These are phyloP conservation scores for Hydropsyche betteni DNA, from an alignment of 2,888 invertebrate genomes.

Conservation along the genomic window DNA sequence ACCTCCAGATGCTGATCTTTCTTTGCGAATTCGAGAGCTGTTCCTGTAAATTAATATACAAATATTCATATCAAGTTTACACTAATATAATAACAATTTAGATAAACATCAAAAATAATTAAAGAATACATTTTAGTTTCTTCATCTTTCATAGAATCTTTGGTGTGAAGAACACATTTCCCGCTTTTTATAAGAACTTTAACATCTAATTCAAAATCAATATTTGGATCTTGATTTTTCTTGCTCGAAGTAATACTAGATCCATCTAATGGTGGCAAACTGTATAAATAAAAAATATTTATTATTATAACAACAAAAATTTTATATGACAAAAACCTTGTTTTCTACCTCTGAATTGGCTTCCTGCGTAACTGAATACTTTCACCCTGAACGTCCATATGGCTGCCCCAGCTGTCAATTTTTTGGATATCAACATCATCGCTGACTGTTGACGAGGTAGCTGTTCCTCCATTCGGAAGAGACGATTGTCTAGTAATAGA, in stretches of 20 bases:
- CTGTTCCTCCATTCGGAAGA: constrained; percentile 76
- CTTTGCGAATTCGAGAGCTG: constrained; percentile 75
- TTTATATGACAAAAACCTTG: neutral
- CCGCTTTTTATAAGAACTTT: constrained; percentile 97
- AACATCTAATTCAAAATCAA: constrained; percentile 95
- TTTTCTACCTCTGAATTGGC: constrained; percentile 54
- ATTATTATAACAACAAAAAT: neutral
- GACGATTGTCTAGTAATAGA: constrained; percentile 74
- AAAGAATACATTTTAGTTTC: constrained; percentile 69
- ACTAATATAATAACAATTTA: constrained; percentile 13
- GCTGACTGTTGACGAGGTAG: constrained; percentile 64
- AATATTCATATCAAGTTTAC: neutral
- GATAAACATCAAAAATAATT: constrained; percentile 19
- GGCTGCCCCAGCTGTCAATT: constrained; percentile 67
- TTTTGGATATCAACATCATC: constrained; percentile 55
- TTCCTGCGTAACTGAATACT: constrained; percentile 72
- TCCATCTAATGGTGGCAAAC: constrained; percentile 50
- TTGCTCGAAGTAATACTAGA: constrained; percentile 56
- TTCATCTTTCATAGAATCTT: constrained; percentile 76
- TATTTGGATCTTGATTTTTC: constrained; percentile 85
- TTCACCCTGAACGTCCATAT: constrained; percentile 72
- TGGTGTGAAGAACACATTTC: constrained; percentile 95
- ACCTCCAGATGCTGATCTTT: constrained; percentile 74
- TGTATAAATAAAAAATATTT: constrained; percentile 37
- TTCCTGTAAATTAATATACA: constrained; percentile 54